Evolutionary conservation across 2,797 vertebrate species (phyloP).

Genomic region (Cephalopachus bancanus): DNA sequence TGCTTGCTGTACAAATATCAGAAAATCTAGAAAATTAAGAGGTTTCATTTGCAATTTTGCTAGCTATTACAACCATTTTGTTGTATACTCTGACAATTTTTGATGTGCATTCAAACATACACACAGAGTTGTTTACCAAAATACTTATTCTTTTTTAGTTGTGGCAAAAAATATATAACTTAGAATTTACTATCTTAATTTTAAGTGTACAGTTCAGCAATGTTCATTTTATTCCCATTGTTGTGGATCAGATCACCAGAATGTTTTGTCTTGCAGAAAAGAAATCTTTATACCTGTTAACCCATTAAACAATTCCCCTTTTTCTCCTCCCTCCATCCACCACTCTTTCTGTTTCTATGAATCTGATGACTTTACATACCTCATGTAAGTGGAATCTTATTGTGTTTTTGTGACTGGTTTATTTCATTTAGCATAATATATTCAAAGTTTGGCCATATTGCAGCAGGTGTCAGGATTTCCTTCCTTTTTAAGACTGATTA

Average conservation of each 20-base stretch:
- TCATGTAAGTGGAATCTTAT: not conserved
- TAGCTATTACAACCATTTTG: not conserved
- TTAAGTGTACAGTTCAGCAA: not conserved
- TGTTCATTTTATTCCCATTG: not conserved
- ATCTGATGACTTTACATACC: not conserved
- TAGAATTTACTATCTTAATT: not conserved
- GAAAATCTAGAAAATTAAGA: not conserved
- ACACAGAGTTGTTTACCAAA: not conserved
- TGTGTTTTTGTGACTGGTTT: not conserved
- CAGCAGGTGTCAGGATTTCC: not conserved
- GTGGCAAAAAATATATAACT: not conserved
- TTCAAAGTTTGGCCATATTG: not conserved
- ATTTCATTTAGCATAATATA: not conserved
- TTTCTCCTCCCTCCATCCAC: no score
- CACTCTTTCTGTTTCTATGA: not conserved
- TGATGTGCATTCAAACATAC: not conserved
- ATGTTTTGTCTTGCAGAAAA: not conserved
- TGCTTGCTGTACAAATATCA: not conserved
- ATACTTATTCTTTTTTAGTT: not conserved
- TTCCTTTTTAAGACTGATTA: not conserved
- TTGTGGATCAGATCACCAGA: not conserved
- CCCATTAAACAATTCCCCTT: not conserved
- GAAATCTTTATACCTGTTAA: not conserved
- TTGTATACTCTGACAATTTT: not conserved
- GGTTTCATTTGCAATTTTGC: not conserved